Conservation (phyloP, 1,140 invertebrate species). For the Papilio machaon region DNA sequence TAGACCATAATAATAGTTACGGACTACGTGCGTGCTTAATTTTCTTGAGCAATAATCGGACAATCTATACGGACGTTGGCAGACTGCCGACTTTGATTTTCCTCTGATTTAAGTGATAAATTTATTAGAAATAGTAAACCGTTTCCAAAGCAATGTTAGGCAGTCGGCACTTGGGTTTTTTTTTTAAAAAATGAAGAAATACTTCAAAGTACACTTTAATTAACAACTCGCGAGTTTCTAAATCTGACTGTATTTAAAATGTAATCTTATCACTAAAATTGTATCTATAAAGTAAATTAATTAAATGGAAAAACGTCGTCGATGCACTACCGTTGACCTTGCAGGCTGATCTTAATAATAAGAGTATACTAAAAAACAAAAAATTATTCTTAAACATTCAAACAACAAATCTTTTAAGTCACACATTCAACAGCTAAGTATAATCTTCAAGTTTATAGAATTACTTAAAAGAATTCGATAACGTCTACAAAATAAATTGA, state of each 20-base stretch:
- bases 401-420: neutral
- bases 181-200: no score
- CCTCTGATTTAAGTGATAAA: neutral
- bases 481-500: slow-evolving; percentile 35
- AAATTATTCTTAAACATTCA: neutral
- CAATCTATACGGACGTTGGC: neutral
- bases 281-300: no score
- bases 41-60: neutral
- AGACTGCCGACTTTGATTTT: neutral
- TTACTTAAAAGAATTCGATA: neutral
- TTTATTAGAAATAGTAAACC: neutral
- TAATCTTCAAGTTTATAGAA: neutral
- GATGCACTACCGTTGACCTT: no score
- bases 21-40: neutral
- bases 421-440: neutral
- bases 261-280: no score
- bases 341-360: no score
- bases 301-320: no score
- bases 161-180: no score
- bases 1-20: neutral
- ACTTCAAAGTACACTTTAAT: no score
- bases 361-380: neutral
- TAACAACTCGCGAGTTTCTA: no score
- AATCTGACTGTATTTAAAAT: no score
- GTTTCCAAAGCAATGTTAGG: neutral